phyloP scores from a whole-genome alignment of 2,888 invertebrate genomes.

The Drosophila cyrtoloma region DNA sequence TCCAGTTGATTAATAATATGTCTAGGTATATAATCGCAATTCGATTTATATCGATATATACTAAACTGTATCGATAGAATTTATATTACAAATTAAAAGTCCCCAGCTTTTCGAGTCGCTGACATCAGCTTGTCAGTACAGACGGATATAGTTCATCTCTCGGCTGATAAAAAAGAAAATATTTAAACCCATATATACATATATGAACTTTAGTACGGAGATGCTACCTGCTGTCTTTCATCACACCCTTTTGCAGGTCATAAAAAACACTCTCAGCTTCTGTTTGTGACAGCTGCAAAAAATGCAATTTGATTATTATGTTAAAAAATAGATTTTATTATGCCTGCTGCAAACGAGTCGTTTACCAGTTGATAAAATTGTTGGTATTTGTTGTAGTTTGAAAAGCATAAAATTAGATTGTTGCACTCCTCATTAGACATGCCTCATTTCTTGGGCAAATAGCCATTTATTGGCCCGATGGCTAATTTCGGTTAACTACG shows the following conservation, averaged over 20 bases:
- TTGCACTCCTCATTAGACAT: constrained; percentile 7
- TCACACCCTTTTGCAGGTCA: not conserved
- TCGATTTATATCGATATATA: not conserved
- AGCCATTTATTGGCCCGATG: not conserved
- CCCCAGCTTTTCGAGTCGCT: not conserved
- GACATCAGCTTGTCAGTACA: not conserved
- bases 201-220: not conserved
- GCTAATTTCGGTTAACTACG: constrained; percentile 18
- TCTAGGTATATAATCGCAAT: not conserved
- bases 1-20: not conserved
- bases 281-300: constrained; percentile 65
- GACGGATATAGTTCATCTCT: not conserved
- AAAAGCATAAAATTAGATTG: constrained; percentile 32
- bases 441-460: not conserved
- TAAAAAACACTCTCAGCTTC: constrained; percentile 7
- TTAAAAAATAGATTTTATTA: constrained; percentile 6
- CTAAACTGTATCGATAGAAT: not conserved
- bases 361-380: constrained; percentile 50
- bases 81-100: not conserved
- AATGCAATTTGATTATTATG: constrained; percentile 73
- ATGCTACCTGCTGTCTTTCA: not conserved
- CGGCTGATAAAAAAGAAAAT: no score
- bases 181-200: not conserved
- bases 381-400: constrained; percentile 10
- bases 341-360: not conserved